Evolutionary conservation across 2,797 vertebrate species (phyloP), one percentile per base, ranked within the genome.

Genomic region (Falco cherrug): DNA sequence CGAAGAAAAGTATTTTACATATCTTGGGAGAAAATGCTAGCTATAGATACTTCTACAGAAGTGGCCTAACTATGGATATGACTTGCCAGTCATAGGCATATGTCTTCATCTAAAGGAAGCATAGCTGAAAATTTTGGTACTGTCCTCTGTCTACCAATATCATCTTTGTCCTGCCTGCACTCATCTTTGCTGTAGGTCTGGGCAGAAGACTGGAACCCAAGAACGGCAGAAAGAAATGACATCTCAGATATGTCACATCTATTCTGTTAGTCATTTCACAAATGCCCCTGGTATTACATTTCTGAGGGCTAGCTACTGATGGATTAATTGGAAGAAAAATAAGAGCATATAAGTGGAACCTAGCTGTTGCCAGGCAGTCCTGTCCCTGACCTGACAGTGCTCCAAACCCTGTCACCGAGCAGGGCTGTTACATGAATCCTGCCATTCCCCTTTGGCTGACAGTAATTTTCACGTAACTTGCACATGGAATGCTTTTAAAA

Each of bases 401-500:
- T 89, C 61, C 93, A 75, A 91, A 48, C 43, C 25, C 84, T 60
- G 84, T 65, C 64, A 43, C 75, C 0, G 0, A 85, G 65, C 68
- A 80, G 13, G 35, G 57, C 86, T 64, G 15, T 54, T 81, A 84
- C 50, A 47, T 15, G 13, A 90, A 84, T 93, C 73, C 64, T 80
- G 77, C 39, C 9, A 3, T n/a, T 92, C 41, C 77, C n/a, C 47
- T 94, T 84, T 92, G 88, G 88, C 89, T 93, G 88, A 92, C 50
- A 91, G 93, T 16, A 67, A 53, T 79, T 69, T 73, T 70, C 33
- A 4, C 45, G 31, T 75, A 87, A 51, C 47, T 95, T 0, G 0
- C 64, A 35, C 53, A 43, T 57, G 89, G 90, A 94, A 94, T 84
- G 93, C 85, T 95, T 96, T 95, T 93, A 96, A 94, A 81, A 37